These are phyloP conservation scores for Acyrthosiphon pisum DNA, from an alignment of 1,140 invertebrate genomes.

Conservation along the genomic window DNA sequence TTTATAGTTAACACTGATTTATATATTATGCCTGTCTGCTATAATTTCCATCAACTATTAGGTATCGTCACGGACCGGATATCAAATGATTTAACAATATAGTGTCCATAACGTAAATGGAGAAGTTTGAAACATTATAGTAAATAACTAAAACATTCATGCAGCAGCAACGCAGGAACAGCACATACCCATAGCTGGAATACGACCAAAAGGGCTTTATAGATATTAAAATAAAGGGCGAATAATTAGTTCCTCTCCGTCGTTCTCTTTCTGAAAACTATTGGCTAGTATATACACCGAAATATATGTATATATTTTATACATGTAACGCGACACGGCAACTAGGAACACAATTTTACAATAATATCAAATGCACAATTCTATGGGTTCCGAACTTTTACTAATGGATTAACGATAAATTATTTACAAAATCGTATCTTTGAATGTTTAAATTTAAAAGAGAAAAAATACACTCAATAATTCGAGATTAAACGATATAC, in stretches of 20 bases:
- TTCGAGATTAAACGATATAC: background rate
- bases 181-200: background rate
- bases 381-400: background rate
- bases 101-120: background rate
- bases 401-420: conserved; percentile 8
- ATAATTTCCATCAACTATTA: background rate
- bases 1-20: no score
- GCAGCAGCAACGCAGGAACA: background rate
- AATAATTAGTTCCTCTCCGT: conserved; percentile 9
- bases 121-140: conserved; percentile 9
- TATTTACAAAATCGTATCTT: background rate
- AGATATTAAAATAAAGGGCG: conserved; percentile 28
- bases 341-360: background rate
- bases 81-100: conserved; percentile 15
- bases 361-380: background rate
- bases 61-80: background rate
- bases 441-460: background rate
- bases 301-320: background rate
- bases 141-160: background rate
- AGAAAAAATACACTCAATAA: background rate
- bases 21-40: background rate
- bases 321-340: no score
- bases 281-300: background rate
- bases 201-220: conserved; percentile 37
- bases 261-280: background rate